Base-by-base conservation (phyloP, 2,888 invertebrate species). In the Lycaena phlaeas region DNA sequence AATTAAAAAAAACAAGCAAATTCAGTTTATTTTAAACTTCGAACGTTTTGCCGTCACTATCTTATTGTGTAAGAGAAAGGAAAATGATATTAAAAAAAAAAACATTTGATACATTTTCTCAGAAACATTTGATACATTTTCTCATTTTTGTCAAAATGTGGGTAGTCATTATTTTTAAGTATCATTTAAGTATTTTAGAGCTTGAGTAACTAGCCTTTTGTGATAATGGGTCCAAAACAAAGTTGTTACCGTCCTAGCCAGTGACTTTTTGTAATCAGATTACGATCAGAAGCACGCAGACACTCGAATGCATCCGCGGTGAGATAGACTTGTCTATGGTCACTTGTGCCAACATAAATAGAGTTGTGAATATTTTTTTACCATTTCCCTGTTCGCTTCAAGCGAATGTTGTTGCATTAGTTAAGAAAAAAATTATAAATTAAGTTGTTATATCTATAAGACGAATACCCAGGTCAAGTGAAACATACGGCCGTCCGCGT, bases 101-200 rank as follows among this genome's bases (percentile, higher is more conserved):
- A n/a, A n/a, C n/a, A n/a, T n/a, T n/a, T n/a, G n/a, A n/a, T n/a
- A n/a, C n/a, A n/a, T n/a, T n/a, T n/a, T n/a, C n/a, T n/a, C n/a
- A n/a, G n/a, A n/a, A n/a, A n/a, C n/a, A n/a, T n/a, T n/a, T n/a
- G n/a, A n/a, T n/a, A n/a, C n/a, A n/a, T n/a, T n/a, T n/a, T n/a
- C n/a, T n/a, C n/a, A n/a, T 4, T 22, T 34, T 34, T 22, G 22
- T 11, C 12, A 22, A 34, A 34, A 34, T 11, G 11, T 18, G 34
- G 34, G 34, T 34, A 34, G 34, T 18, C 5, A 34, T 34, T 18
- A 50, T 53, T 52, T 57, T 50, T 59, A 61, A 64, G 59, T 76
- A 79, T 74, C 78, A 71, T 71, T 68, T 60, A 74, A 81, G 81
- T 81, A 81, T 81, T 62, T 55, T 64, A 59, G 57, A 65, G 68